Percentiles rank a stretch among this genome's conserved stretches.
These are phyloP conservation scores for Apaloderma vittatum DNA, from an alignment of 2,113 vertebrate species.

Conservation along the genomic window DNA sequence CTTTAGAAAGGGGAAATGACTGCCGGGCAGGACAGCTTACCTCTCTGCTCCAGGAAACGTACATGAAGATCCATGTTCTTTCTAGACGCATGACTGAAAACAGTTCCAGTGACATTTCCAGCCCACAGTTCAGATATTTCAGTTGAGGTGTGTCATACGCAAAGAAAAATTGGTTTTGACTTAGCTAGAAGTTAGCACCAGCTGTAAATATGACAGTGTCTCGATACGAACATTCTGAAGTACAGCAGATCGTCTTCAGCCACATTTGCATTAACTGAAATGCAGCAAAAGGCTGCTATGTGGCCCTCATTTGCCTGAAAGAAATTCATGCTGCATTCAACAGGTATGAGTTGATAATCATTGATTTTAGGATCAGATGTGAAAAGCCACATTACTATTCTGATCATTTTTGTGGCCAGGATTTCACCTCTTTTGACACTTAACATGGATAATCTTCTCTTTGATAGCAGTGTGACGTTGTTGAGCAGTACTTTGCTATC, in stretches of 20 bases:
- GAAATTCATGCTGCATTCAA: neutral
- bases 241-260: neutral
- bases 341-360: neutral
- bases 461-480: neutral
- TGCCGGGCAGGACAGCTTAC: neutral
- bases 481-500: neutral
- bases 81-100: neutral
- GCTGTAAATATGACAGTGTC: neutral
- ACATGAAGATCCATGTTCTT: neutral
- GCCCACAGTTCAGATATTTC: neutral
- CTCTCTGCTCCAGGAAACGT: accelerated
- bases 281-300: neutral
- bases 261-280: neutral
- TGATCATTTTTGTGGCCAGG: neutral
- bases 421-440: neutral
- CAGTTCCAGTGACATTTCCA: neutral
- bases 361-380: neutral
- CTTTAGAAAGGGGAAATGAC: neutral
- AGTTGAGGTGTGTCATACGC: neutral
- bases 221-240: neutral
- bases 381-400: neutral
- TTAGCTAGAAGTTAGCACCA: neutral
- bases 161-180: neutral
- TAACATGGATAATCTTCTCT: neutral
- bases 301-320: neutral